These are phyloP conservation scores for Cladopsammia gracilis DNA, from an alignment of 64 coral and sea anemone genomes.

Conservation along the genomic window DNA sequence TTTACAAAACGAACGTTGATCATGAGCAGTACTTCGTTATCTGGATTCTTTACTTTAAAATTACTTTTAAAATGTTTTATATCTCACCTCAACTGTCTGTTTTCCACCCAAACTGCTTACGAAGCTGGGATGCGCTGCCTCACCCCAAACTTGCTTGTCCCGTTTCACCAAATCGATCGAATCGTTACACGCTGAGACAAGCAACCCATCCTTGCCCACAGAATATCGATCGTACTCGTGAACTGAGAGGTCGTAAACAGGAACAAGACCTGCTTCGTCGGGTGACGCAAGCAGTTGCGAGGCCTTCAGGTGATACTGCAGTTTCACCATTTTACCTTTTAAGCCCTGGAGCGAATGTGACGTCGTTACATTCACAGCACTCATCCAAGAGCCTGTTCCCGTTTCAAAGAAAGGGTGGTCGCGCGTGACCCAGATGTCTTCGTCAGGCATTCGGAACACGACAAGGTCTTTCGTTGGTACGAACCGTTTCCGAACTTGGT, in stretches of 20 bases:
- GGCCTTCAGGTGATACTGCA: conserved; percentile 48
- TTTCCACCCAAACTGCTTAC: neutral
- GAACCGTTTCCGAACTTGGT: conserved; percentile 64
- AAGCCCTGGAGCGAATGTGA: conserved; percentile 65
- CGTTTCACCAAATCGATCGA: conserved; percentile 22
- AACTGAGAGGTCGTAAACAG: conserved; percentile 88
- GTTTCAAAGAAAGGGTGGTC: conserved; percentile 77
- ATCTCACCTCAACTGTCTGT: neutral
- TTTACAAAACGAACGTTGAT: no score
- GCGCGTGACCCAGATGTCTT: conserved; percentile 78
- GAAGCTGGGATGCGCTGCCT: conserved; percentile 8
- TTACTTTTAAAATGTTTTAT: no score
- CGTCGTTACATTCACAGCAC: conserved; percentile 61
- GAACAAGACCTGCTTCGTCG: neutral
- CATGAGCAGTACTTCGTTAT: no score
- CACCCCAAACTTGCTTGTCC: conserved; percentile 85
- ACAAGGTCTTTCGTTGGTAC: conserved; percentile 66
- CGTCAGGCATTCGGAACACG: conserved; percentile 63
- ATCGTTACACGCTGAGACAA: conserved; percentile 75
- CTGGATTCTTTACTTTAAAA: no score
- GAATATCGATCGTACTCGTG: conserved; percentile 92
- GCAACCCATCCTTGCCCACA: conserved; percentile 81
- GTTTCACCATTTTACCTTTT: conserved; percentile 64
- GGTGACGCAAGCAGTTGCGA: conserved; percentile 36
- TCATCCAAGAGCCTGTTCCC: conserved; percentile 64